Percentiles rank a stretch among this genome's conserved stretches.
Evolutionary conservation across 2,888 invertebrate species (phyloP).

Genomic region (Macrophya annulata): DNA sequence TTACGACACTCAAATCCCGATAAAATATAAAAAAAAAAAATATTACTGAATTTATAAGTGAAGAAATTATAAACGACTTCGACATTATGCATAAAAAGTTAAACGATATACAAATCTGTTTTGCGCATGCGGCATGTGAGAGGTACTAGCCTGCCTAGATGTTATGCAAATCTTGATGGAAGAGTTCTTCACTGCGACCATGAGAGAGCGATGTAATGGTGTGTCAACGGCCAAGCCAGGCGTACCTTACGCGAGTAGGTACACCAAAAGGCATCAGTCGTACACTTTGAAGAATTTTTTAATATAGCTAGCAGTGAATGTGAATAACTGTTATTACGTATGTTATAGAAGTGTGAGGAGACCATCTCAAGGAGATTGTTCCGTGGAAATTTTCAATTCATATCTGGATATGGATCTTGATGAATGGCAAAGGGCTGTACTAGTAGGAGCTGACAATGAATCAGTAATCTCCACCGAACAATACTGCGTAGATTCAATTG

Average conservation of each 20-base stretch:
- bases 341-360: not conserved
- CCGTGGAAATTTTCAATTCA: not conserved
- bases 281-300: constrained; percentile 16
- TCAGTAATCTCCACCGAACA: not conserved
- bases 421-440: not conserved
- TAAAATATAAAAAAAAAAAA: not conserved
- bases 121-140: not conserved
- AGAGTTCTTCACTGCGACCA: not conserved
- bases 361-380: not conserved
- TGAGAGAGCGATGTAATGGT: not conserved
- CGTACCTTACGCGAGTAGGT: not conserved
- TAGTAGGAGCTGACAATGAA: not conserved
- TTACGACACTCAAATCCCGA: not conserved
- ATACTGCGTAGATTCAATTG: not conserved
- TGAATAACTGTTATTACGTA: not conserved
- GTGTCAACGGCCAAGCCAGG: not conserved
- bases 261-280: not conserved
- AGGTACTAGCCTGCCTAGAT: not conserved
- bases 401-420: not conserved
- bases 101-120: not conserved
- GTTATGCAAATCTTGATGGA: not conserved
- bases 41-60: not conserved
- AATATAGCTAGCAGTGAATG: not conserved
- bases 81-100: not conserved
- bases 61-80: not conserved